Conservation (phyloP, 2,113 vertebrate species). For the Forbesichthys papilliferus region DNA sequence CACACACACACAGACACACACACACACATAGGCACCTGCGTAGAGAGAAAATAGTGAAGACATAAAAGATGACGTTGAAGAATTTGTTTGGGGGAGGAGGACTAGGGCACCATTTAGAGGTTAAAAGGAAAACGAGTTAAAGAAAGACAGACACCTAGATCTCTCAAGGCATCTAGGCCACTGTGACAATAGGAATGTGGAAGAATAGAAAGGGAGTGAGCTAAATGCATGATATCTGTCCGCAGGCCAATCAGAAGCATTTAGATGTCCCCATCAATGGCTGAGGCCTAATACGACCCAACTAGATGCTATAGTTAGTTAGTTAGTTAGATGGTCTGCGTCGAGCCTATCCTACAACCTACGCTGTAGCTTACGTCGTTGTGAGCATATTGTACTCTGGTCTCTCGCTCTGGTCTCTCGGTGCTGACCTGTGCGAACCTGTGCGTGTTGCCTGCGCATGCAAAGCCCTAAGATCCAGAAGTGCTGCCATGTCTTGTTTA, state of each 20-base stretch:
- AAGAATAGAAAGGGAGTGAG: neutral
- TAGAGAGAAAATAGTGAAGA: constrained; percentile 16
- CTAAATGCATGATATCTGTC: constrained; percentile 8
- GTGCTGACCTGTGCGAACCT: no score
- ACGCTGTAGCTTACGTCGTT: no score
- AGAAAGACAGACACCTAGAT: constrained; percentile 10
- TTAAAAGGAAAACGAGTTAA: constrained; percentile 7
- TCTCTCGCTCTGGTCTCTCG: no score
- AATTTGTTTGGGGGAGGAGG: neutral
- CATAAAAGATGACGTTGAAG: neutral
- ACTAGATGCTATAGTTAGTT: neutral
- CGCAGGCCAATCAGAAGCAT: constrained; percentile 20
- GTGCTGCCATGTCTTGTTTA: no score
- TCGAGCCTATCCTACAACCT: no score
- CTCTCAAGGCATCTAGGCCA: neutral
- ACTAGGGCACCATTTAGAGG: constrained; percentile 13
- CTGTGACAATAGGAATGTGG: neutral
- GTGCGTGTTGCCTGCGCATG: no score
- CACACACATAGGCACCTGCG: constrained; percentile 50
- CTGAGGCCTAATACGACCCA: constrained; percentile 22
- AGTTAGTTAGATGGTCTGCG: no score
- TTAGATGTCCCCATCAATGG: constrained; percentile 16
- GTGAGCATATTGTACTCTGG: no score
- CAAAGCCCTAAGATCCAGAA: no score
- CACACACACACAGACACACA: neutral